Base-by-base conservation (phyloP, 1,140 invertebrate species). In the Ips typographus region DNA sequence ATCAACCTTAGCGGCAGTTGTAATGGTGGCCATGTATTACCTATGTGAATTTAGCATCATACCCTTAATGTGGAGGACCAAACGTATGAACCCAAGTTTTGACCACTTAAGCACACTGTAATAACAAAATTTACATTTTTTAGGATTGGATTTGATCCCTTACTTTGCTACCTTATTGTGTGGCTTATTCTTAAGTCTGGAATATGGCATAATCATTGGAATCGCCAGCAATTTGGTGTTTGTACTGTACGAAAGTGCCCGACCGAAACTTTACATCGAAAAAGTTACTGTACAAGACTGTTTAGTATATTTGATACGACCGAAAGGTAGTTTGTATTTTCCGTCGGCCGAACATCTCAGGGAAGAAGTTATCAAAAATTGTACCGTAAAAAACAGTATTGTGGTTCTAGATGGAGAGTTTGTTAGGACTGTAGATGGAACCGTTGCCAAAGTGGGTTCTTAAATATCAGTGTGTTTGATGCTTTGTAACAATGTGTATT, bases 1-100 rank as follows among this genome's bases (percentile, higher is more conserved):
- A 80, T 85, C 90, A 1, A 89, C 88, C 0, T 77, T 93, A 22
- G 87, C 89, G 5, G 87, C 88, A 2, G 87, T 94, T 22, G 91
- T 94, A 49, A 89, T 93, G 57, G 84, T 87, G 36, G 90, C 91
- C 36, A 92, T 94, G 85, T 85, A 92, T 56, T 89, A 90, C 74
- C 90, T 93, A 86, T 83, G 93, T 51, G 92, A 95, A 73, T 86
- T 91, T 75, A 85, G 89, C 60, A 87, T 89, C 36, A 88, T 94
- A 67, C 81, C 83, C 7, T 83, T 91, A 5, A 87, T 95, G 43
- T 96, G 93, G 93, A 87, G 84, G 71, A 90, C 91, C 36, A 94
- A 93, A 81, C 93, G 92, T 94, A 81, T 86, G 86, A 62, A 39
- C 43, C 43, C 43, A 8, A 44, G 1, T 44, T 44, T 22, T 22